Evolutionary conservation across 1,140 invertebrate genomes (phyloP), one percentile per base, ranked within the genome.

Genomic region (Anagrus nilaparvatae): DNA sequence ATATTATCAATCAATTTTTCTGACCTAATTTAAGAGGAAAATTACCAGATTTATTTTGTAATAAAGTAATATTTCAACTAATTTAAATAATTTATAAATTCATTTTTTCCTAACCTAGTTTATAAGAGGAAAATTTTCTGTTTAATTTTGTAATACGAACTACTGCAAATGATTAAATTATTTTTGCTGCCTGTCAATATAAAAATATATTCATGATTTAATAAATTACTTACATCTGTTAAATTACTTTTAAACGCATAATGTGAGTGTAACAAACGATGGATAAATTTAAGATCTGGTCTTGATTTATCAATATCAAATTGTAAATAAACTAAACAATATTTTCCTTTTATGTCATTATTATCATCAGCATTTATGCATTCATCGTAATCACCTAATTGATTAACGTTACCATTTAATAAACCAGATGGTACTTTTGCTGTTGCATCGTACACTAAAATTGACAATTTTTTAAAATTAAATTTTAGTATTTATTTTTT

Each of bases 381-480:
- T 47, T 77, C 73, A 52, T 78, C 76, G 43, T 74, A 78, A 49
- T 79, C 76, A 8, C 77, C 77, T 5, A 73, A 63, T 38, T 78
- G 76, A 63, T 78, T 78, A 7, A 78, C 65, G 52, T 79, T 79
- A 27, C 77, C 77, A 55, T 67, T 77, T 14, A 79, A 46, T 14
- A 79, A 60, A 31, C 76, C 76, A 5, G 76, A 76, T 25, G 76
- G 66, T 23, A 76, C 55, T 54, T 73, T 73, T 4, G 74, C 76
- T 6, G 73, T 72, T 4, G 76, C 65, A 51, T 79, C 76, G 54
- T 75, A 72, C 75, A 78, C 77, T 77, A 52, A 34, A 60, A 44
- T 24, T 33, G 31, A 44, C 36, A 42, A 37, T 16, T 32, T 29
- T 49, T 47, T 35, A 23, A 14, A 42, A 47, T 44, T 42, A 34